Evolutionary conservation across 1,140 invertebrate species (phyloP), one percentile per base, ranked within the genome.

Genomic region (Liolophura sinensis): DNA sequence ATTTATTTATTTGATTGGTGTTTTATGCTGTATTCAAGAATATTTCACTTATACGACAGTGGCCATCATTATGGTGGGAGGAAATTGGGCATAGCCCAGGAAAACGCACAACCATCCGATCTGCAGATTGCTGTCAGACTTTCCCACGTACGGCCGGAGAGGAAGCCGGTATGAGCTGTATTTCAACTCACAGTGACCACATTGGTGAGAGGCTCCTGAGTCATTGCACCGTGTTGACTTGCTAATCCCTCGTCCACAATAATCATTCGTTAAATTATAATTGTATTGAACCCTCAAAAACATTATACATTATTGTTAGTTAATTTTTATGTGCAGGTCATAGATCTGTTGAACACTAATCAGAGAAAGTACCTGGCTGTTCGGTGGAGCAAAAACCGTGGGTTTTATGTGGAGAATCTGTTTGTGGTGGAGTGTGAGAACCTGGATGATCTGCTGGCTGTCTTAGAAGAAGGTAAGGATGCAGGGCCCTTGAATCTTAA

Each of bases 331-430:
- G 46, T 76, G 14, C 77, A 96, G 94, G 94, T 97, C 55, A 93
- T 97, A 80, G 95, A 98, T 87, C 87, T 98, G 54, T 86, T 98
- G 49, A 97, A 97, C 86, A 92, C 93, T 0, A 93, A 94, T 79
- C 80, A 78, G 50, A 59, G 74, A 48, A 65, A 77, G 50, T 73
- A 81, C 61, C 84, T 96, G 56, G 90, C 92, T 59, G 93, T 97
- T 1, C 84, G 96, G 57, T 97, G 95, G 95, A 93, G 93, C 20
- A 96, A 96, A 81, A 94, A 96, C 79, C 87, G 93, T 56, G 93
- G 94, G 5, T 97, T 97, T 81, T 97, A 96, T 79, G 95, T 97
- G 12, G 95, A 98, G 82, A 97, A 98, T 84, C 87, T 96, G 0
- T 97, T 97, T 82, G 93, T 92, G 1, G 93, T 97, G 0, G 93